A percentile compares a stretch with the other conserved stretches of the same genome.
Evolutionary conservation across 2,113 vertebrate genomes (phyloP).

Genomic region (Cyprinus carpio): DNA sequence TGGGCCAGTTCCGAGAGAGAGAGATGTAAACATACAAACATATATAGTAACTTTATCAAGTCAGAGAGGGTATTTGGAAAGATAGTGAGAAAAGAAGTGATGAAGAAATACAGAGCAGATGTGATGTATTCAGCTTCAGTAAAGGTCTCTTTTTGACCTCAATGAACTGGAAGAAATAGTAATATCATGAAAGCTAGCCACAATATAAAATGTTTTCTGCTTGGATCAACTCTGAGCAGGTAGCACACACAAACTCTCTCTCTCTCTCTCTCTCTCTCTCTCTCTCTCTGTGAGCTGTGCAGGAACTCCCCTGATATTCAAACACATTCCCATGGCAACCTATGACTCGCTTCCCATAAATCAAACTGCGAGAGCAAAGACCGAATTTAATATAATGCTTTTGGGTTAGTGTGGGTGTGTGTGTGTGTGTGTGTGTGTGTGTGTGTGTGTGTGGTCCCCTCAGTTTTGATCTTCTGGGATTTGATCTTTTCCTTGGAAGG

Average conservation of each 20-base stretch:
- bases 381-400: constrained; percentile 34
- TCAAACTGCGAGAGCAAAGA: constrained; percentile 50
- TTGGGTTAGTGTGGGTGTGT: not conserved
- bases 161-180: constrained; percentile 30
- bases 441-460: constrained; percentile 11
- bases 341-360: constrained; percentile 48
- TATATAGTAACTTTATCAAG: not conserved
- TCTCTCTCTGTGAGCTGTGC: constrained; percentile 7
- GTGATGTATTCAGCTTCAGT: constrained; percentile 15
- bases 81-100: constrained; percentile 21
- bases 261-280: constrained; percentile 1
- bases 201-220: constrained; percentile 9
- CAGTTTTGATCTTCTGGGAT: constrained; percentile 27
- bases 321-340: constrained; percentile 55
- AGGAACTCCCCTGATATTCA: constrained; percentile 51
- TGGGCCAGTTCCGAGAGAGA: not conserved
- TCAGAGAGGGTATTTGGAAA: not conserved
- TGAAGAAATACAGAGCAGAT: not conserved
- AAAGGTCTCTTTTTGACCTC: constrained; percentile 25
- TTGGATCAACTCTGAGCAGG: constrained; percentile 21
- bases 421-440: not conserved
- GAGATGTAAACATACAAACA: not conserved
- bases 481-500: not conserved
- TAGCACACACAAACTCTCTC: constrained; percentile 8
- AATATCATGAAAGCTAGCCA: constrained; percentile 26